Base-by-base conservation (phyloP, 2,888 invertebrate genomes). In the Lissocephala sabroskyi region DNA sequence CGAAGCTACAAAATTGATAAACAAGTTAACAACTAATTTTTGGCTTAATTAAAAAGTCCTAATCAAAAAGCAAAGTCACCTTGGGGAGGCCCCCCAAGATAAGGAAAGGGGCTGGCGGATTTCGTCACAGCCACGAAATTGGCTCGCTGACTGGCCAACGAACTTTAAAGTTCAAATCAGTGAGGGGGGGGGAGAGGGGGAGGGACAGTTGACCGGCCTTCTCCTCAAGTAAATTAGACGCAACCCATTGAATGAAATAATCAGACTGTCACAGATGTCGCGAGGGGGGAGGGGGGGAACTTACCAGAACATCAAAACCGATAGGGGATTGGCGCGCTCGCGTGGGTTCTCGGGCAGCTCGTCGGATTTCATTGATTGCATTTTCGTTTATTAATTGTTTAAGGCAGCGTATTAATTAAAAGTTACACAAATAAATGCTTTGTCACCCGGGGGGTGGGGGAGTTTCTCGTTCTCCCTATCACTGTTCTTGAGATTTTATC, bases 1-100 rank as follows among this genome's bases (percentile, higher is more conserved):
- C 91, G 89, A 94, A 95, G 84, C 92, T 92, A 28, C n/a, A n/a
- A n/a, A n/a, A n/a, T n/a, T n/a, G n/a, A 39, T 7, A 39, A 33
- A 33, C 33, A 33, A 33, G n/a, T n/a, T n/a, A n/a, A n/a, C n/a
- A n/a, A n/a, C n/a, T n/a, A n/a, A n/a, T 87, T 62, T 66, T 87
- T 89, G 18, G 89, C 87, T 30, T 81, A 85, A 60, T 87, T 87
- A 39, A 87, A 83, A 1, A 90, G 90, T 35, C 85, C 84, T 56
- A 85, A 82, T 47, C 83, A 81, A 41, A 79, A 80, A 52, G 81
- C 77, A 71, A n/a, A n/a, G n/a, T n/a, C n/a, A n/a, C n/a, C n/a
- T n/a, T n/a, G n/a, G n/a, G n/a, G n/a, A n/a, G n/a, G n/a, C n/a
- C n/a, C n/a, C n/a, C n/a, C n/a, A n/a, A n/a, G n/a, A n/a, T n/a